Evolutionary conservation across 2,113 vertebrate genomes (phyloP).

Genomic region (Antigone vipio): DNA sequence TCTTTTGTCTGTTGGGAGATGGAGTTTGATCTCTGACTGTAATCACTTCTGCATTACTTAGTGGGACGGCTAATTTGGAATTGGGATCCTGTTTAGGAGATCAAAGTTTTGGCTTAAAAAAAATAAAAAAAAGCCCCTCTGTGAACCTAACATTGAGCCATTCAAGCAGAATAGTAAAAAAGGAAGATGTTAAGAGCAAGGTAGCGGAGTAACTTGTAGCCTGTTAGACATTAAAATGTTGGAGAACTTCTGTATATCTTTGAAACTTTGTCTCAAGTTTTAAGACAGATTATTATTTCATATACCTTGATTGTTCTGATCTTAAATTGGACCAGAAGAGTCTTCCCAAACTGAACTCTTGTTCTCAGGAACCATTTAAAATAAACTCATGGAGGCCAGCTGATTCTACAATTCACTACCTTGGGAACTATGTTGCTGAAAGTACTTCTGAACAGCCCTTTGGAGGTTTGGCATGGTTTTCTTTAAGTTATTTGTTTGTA

Average conservation of each 20-base stretch:
- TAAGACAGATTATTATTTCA: background rate
- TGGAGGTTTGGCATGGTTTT: background rate
- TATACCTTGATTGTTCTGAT: background rate
- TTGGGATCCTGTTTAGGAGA: background rate
- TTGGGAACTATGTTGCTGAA: background rate
- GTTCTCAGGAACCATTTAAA: background rate
- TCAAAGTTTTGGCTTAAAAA: background rate
- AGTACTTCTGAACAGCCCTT: background rate
- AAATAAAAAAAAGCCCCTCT: background rate
- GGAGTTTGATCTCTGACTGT: background rate
- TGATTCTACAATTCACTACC: background rate
- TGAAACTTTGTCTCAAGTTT: background rate
- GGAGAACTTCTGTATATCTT: background rate
- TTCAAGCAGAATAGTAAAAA: background rate
- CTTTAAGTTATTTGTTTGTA: background rate
- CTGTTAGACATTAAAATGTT: background rate
- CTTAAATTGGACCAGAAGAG: background rate
- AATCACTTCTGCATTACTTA: background rate
- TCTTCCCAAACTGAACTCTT: background rate
- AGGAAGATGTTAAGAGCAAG: background rate
- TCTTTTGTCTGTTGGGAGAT: background rate
- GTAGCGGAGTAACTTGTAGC: background rate
- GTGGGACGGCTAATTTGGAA: background rate
- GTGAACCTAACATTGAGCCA: background rate
- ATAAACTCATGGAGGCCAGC: background rate